Conservation (phyloP, 2,888 invertebrate species). For the Pherbina coryleti region DNA sequence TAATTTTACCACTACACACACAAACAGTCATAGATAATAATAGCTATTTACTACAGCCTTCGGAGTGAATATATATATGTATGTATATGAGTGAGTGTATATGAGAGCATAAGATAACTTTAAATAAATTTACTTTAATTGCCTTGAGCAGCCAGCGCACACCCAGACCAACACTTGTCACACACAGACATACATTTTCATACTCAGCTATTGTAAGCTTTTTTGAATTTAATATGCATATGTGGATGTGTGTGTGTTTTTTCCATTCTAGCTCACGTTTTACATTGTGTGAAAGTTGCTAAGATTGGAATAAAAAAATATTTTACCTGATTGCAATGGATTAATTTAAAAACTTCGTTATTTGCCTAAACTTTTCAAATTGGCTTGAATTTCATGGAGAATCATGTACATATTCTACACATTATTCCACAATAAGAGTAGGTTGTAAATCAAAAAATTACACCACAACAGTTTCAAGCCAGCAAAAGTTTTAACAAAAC, state of each 20-base stretch:
- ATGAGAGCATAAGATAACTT: neutral
- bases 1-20: neutral
- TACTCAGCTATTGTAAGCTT: neutral
- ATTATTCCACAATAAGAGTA: too few relatives aligned
- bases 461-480: too few relatives aligned
- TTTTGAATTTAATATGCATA: too few relatives aligned
- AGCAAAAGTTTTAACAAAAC: too few relatives aligned
- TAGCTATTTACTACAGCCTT: neutral
- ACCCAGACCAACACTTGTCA: neutral
- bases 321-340: constrained; percentile 10
- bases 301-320: neutral
- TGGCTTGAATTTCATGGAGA: neutral
- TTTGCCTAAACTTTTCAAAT: neutral
- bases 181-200: neutral
- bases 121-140: constrained; percentile 19
- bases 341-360: constrained; percentile 24
- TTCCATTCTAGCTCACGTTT: neutral
- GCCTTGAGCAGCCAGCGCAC: neutral
- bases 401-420: too few relatives aligned
- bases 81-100: constrained; percentile 13
- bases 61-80: neutral
- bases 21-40: neutral
- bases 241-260: neutral
- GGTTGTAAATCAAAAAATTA: too few relatives aligned
- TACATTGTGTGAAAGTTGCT: constrained; percentile 6